phyloP scores from a whole-genome alignment of 1,140 invertebrate species.

The Charaxes varanes region DNA sequence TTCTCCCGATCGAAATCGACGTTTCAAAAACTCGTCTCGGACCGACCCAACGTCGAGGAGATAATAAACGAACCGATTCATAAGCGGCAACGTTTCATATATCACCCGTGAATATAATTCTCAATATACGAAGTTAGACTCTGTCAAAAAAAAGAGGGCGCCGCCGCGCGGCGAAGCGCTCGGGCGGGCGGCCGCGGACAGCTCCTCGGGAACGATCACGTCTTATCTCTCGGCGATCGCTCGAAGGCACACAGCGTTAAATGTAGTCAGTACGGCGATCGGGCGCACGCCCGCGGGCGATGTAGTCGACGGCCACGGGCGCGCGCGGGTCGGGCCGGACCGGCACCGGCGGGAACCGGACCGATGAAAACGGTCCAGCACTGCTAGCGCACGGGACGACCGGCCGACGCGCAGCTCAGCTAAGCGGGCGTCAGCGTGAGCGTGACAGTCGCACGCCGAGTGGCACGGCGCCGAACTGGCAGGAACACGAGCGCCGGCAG shows the following conservation, averaged over 20 bases:
- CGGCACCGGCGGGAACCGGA: slow-evolving; percentile 8
- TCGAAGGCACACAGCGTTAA: slow-evolving; percentile 73
- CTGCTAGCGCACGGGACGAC: slow-evolving; percentile 1
- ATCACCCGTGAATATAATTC: slow-evolving; percentile 72
- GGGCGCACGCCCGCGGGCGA: slow-evolving; percentile 39
- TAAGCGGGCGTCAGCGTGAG: slow-evolving; percentile 94
- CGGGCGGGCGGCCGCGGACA: slow-evolving; percentile 48
- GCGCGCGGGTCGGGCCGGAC: slow-evolving; percentile 26
- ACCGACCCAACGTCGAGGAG: slow-evolving; percentile 69
- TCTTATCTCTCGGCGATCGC: slow-evolving; percentile 67
- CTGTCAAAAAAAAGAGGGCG: slow-evolving; percentile 53
- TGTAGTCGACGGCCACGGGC: slow-evolving; percentile 34
- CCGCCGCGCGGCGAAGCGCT: slow-evolving; percentile 52
- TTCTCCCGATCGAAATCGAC: slow-evolving; percentile 71
- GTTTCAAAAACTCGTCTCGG: slow-evolving; percentile 70
- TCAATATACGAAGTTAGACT: slow-evolving; percentile 73
- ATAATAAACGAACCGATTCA: slow-evolving; percentile 69
- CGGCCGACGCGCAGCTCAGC: slow-evolving; percentile 25
- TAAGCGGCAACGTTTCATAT: slow-evolving; percentile 72
- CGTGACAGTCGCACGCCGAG: slow-evolving; percentile 87
- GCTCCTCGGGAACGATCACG: slow-evolving; percentile 60
- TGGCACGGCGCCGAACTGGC: slow-evolving; percentile 89
- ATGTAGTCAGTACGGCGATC: slow-evolving; percentile 66
- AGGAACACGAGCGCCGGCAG: slow-evolving; percentile 93
- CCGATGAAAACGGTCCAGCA: neutral